Evolutionary conservation across 2,113 vertebrate species (phyloP), one percentile per base, ranked within the genome.

Genomic region (Brienomyrus longianalis): DNA sequence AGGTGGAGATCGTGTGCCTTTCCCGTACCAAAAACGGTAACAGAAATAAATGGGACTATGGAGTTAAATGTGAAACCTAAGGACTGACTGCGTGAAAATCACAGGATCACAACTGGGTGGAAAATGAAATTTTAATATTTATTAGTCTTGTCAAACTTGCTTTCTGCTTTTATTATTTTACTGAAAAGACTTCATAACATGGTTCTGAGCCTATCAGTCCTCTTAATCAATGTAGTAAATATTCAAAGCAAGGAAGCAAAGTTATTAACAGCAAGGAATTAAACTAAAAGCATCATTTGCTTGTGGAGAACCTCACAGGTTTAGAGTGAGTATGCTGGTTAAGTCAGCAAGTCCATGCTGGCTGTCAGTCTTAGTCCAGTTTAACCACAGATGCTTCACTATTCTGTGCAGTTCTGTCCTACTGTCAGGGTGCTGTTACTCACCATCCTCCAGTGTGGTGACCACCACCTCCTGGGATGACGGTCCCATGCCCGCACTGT

Each of bases 381-480:
- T 83, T 4, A 47, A 13, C 21, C 19, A 35, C 43, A 83, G 43
- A 47, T 19, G 8, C 1, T 84, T 48, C 43, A 45, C 2, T 9
- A 48, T 45, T 48, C 45, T 47, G 10, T 48, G 45, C 83, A 86
- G 31, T 23, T 62, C 31, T 17, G 8, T 8, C 39, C 87, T 56
- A 45, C 35, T n/a, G 56, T 39, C 56, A 23, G 19, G 9, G 47
- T 15, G 27, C 13, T 31, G 50, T 17, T 27, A 51, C 95, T 94
- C 94, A 99, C 98, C 98, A 0, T 99, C 98, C 94, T 99, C 98
- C 92, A 99, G 96, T 11, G 98, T 99, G 39, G 98, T 99, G 45
- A 97, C 96, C 91, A 98, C 98, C 92, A 98, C 98, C 95, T 99
- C 98, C 92, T 98, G 98, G 94, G 98, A 99, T 59, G 98, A 99